These are phyloP conservation scores for Sericinus montela DNA, from an alignment of 2,888 invertebrate species.

Conservation along the genomic window DNA sequence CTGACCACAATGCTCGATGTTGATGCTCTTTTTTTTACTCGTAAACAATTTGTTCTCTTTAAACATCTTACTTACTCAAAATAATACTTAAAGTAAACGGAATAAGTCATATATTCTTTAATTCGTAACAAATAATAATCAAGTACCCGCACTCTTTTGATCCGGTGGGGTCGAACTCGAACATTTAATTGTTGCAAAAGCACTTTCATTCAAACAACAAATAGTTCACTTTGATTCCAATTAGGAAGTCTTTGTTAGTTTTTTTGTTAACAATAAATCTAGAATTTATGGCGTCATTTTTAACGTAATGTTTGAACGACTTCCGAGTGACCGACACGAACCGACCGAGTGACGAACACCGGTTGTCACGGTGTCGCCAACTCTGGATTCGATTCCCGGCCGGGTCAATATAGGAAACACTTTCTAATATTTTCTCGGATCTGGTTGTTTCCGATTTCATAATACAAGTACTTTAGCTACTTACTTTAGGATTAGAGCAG, in stretches of 20 bases:
- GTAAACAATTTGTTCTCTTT: conserved; percentile 62
- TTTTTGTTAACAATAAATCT: not conserved
- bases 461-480: too few relatives aligned
- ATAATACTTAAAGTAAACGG: conserved; percentile 17
- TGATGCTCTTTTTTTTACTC: conserved; percentile 64
- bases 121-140: not conserved
- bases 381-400: too few relatives aligned
- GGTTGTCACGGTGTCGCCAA: too few relatives aligned
- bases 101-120: conserved; percentile 28
- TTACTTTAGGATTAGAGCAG: too few relatives aligned
- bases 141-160: conserved; percentile 39
- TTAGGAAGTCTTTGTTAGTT: not conserved
- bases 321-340: too few relatives aligned
- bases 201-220: conserved; percentile 45
- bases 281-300: too few relatives aligned
- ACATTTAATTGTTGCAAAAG: conserved; percentile 52
- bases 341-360: too few relatives aligned
- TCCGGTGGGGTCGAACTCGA: conserved; percentile 50
- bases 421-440: too few relatives aligned
- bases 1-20: conserved; percentile 70
- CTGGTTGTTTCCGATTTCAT: too few relatives aligned
- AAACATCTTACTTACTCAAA: conserved; percentile 36
- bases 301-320: too few relatives aligned
- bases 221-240: conserved; percentile 16
- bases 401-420: too few relatives aligned